A percentile compares a stretch with the other conserved stretches of the same genome.
phyloP scores from a whole-genome alignment of 1,140 invertebrate genomes.

The Zaprionus gabonicus region DNA sequence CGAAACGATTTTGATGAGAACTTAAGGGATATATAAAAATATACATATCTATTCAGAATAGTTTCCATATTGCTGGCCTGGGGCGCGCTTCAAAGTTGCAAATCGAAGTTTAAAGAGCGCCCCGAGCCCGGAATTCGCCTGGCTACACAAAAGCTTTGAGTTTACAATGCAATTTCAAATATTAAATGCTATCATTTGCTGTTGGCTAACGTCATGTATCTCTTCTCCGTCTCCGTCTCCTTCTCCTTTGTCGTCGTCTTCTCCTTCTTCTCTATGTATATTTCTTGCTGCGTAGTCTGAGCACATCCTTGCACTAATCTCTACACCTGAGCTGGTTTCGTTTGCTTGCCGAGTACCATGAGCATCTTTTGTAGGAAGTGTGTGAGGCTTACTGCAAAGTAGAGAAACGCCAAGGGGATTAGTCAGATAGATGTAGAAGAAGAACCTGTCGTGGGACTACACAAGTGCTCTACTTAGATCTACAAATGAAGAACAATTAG shows the following conservation, averaged over 20 bases:
- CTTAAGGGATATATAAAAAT: constrained; percentile 68
- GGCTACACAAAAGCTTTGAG: constrained; percentile 68
- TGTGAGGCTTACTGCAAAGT: constrained; percentile 86
- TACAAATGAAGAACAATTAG: constrained; percentile 21
- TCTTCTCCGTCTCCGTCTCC: constrained; percentile 9
- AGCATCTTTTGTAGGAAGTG: constrained; percentile 88
- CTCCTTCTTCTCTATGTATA: constrained; percentile 6
- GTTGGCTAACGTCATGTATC: constrained; percentile 45
- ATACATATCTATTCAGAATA: constrained; percentile 70
- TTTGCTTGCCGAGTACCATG: constrained; percentile 88
- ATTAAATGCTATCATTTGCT: constrained; percentile 74
- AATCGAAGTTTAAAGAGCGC: constrained; percentile 11
- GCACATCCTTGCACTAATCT: constrained; percentile 46
- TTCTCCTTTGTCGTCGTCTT: not conserved
- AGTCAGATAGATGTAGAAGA: not conserved
- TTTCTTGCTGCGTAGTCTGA: not conserved
- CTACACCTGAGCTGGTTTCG: constrained; percentile 89
- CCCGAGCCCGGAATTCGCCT: constrained; percentile 34
- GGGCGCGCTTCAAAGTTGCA: constrained; percentile 29
- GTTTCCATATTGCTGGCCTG: constrained; percentile 38
- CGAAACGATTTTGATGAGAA: constrained; percentile 43
- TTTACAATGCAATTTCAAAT: constrained; percentile 50
- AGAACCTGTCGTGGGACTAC: constrained; percentile 28
- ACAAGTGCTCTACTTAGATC: constrained; percentile 36
- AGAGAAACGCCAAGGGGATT: constrained; percentile 29